phyloP scores from a whole-genome alignment of 2,797 vertebrate species.

The Rhodeus uyekii region DNA sequence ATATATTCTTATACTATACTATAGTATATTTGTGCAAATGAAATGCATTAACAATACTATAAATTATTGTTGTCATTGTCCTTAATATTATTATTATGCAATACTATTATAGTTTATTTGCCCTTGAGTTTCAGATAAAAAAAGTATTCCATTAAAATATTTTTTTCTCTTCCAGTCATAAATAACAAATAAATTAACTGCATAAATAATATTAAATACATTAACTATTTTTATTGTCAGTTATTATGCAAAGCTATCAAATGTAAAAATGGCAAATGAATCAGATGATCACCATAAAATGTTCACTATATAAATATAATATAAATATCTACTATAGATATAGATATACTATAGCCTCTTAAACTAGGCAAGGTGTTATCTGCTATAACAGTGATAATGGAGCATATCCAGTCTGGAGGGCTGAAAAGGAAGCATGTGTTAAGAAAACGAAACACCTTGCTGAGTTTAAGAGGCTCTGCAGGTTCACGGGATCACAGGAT shows the following conservation, averaged over 20 bases:
- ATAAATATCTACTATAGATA: too few relatives aligned
- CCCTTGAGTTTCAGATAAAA: too few relatives aligned
- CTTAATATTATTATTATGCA: not conserved
- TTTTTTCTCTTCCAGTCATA: not conserved
- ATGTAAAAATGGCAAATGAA: not conserved
- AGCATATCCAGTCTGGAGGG: not conserved
- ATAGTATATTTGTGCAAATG: not conserved
- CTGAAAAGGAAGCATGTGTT: slow-evolving; percentile 22
- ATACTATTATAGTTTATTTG: not conserved
- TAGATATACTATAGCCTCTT: too few relatives aligned
- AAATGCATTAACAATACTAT: not conserved
- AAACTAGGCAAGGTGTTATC: too few relatives aligned
- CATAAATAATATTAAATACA: not conserved
- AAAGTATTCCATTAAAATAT: not conserved
- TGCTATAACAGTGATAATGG: slow-evolving; percentile 17
- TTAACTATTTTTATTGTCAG: not conserved
- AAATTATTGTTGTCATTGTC: not conserved
- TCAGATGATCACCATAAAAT: not conserved
- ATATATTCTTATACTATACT: too few relatives aligned
- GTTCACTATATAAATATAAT: too few relatives aligned
- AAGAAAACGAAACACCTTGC: not conserved
- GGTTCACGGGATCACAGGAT: slow-evolving; percentile 22
- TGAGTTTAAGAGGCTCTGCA: slow-evolving; percentile 40
- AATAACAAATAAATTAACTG: too few relatives aligned
- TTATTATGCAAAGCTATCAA: not conserved